Evolutionary conservation across 2,797 vertebrate genomes (phyloP).

Genomic region (Notamacropus eugenii): DNA sequence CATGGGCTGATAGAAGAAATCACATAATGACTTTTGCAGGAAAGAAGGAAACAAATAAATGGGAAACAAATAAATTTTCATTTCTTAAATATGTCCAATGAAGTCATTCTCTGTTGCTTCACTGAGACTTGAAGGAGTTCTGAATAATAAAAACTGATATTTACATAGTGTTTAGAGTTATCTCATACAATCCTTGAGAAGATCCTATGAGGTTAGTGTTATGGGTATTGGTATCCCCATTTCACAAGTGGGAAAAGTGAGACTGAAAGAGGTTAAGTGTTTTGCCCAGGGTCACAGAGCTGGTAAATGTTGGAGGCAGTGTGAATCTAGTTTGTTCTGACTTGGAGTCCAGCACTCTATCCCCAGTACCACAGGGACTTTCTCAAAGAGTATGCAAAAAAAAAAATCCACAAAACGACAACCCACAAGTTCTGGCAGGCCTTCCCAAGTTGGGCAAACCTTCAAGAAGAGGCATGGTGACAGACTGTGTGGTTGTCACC

Average conservation of each 20-base stretch:
- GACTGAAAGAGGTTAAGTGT: background rate
- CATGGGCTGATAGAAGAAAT: background rate
- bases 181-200: background rate
- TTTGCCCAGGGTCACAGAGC: background rate
- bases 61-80: background rate
- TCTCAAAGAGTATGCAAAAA: background rate
- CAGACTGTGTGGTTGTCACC: conserved; percentile 4
- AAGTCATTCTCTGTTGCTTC: background rate
- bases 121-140: background rate
- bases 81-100: background rate
- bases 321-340: background rate
- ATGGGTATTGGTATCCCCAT: background rate
- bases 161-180: background rate
- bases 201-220: background rate
- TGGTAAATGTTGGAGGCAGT: background rate
- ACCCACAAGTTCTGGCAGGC: background rate
- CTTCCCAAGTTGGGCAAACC: background rate
- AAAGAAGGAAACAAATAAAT: background rate
- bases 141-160: background rate
- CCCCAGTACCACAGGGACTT: background rate
- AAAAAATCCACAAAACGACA: background rate
- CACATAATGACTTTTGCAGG: background rate
- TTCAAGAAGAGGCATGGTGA: background rate
- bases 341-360: background rate
- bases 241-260: background rate